Percentiles rank a stretch among this genome's conserved stretches.
Conservation (phyloP, 2,113 vertebrate species). For the rat (Rattus norvegicus) region DNA sequence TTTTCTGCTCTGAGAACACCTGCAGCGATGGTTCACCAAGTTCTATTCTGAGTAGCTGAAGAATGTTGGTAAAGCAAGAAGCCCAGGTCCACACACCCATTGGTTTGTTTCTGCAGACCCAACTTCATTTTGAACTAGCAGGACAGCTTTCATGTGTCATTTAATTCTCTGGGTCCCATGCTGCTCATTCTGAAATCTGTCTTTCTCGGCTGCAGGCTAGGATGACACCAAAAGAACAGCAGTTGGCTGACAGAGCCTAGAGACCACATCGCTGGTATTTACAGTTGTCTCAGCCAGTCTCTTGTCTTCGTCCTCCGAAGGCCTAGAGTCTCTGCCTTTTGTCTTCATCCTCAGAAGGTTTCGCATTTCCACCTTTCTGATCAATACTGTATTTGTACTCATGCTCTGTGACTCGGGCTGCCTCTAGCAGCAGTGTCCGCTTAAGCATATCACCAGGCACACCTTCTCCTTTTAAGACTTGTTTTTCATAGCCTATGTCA, state of each 20-base stretch:
- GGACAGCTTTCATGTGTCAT: background rate
- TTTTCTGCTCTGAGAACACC: background rate
- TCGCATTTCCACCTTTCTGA: slow-evolving; percentile 45
- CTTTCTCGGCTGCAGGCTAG: background rate
- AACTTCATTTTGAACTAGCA: background rate
- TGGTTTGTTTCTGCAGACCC: background rate
- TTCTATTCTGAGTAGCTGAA: background rate
- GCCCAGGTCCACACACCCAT: no score
- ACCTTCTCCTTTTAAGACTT: slow-evolving; percentile 58
- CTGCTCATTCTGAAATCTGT: background rate
- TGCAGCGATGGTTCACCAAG: background rate
- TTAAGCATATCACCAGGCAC: slow-evolving; percentile 8
- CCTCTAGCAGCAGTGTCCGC: slow-evolving; percentile 41
- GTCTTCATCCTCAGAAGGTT: background rate
- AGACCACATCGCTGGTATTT: background rate
- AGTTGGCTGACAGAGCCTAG: background rate
- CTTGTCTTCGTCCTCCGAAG: background rate
- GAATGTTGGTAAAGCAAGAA: background rate
- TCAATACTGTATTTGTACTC: slow-evolving; percentile 67
- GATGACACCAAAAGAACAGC: background rate
- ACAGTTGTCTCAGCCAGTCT: background rate
- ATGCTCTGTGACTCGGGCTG: slow-evolving; percentile 23
- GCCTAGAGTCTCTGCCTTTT: slow-evolving; percentile 35
- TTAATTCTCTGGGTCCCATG: background rate
- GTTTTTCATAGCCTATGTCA: slow-evolving; percentile 14